phyloP scores from a whole-genome alignment of 2,888 invertebrate species.

The Sarcophaga carnaria region DNA sequence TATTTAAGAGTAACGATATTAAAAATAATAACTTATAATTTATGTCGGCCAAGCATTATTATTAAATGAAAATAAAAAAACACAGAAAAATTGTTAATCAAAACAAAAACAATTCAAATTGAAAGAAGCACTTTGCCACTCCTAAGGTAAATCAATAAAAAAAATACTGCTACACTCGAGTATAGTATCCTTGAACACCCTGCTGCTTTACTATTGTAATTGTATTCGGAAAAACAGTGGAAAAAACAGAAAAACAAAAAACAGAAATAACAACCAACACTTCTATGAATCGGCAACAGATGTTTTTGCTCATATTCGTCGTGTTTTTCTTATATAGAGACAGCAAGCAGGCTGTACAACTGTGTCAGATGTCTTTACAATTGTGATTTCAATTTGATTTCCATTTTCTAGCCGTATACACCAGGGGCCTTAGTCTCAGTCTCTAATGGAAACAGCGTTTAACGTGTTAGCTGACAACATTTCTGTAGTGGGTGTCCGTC shows the following conservation, averaged over 20 bases:
- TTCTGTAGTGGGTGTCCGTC: constrained; percentile 28
- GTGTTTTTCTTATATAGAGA: background rate
- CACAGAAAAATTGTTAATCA: background rate
- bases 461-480: background rate
- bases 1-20: constrained; percentile 10
- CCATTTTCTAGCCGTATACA: constrained; percentile 2
- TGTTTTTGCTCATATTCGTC: constrained; percentile 5
- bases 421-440: too few species aligned
- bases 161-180: background rate
- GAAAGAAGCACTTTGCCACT: background rate
- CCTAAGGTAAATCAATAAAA: constrained; percentile 9
- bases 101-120: background rate
- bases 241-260: background rate
- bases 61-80: constrained; percentile 6
- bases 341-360: constrained; percentile 11
- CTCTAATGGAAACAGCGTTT: too few species aligned
- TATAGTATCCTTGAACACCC: background rate
- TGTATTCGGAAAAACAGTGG: too few species aligned
- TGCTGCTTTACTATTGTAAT: background rate
- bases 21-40: constrained; percentile 5
- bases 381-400: constrained; percentile 51
- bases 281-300: constrained; percentile 40
- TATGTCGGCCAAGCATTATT: constrained; percentile 47
- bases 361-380: constrained; percentile 16
- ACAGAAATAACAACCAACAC: too few species aligned